Conservation (phyloP, 2,888 invertebrate genomes). For the Trimorus sp. region DNA sequence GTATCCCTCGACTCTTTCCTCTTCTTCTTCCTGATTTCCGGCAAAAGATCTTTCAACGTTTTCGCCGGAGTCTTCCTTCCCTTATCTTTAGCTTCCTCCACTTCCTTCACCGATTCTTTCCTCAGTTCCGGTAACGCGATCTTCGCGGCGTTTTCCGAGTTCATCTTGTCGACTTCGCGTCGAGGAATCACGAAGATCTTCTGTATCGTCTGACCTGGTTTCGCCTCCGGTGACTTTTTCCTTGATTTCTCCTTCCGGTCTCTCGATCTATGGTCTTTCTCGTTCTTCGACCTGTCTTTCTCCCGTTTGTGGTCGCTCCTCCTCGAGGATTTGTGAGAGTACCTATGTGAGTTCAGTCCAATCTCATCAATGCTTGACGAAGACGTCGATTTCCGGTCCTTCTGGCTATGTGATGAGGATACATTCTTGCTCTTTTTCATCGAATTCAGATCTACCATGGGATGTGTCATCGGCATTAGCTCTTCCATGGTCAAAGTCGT, state of each 20-base stretch:
- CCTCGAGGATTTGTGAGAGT: conserved; percentile 27
- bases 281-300: conserved; percentile 25
- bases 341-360: conserved; percentile 30
- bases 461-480: conserved; percentile 16
- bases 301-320: conserved; percentile 41
- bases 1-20: no score
- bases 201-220: conserved; percentile 28
- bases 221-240: not conserved
- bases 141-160: conserved; percentile 54
- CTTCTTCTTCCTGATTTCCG: conserved; percentile 29
- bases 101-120: conserved; percentile 18
- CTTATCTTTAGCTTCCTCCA: conserved; percentile 27
- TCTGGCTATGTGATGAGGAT: conserved; percentile 1
- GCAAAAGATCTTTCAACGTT: conserved; percentile 34
- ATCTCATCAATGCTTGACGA: conserved; percentile 46
- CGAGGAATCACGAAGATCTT: conserved; percentile 58
- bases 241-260: conserved; percentile 21
- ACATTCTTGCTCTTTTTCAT: no score
- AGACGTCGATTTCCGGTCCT: conserved; percentile 41
- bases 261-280: conserved; percentile 35
- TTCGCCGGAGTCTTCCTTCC: conserved; percentile 43
- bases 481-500: conserved; percentile 5
- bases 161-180: conserved; percentile 51
- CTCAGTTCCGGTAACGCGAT: conserved; percentile 49
- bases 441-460: not conserved